phyloP scores from a whole-genome alignment of 2,113 vertebrate species.

The Myotis brandtii region DNA sequence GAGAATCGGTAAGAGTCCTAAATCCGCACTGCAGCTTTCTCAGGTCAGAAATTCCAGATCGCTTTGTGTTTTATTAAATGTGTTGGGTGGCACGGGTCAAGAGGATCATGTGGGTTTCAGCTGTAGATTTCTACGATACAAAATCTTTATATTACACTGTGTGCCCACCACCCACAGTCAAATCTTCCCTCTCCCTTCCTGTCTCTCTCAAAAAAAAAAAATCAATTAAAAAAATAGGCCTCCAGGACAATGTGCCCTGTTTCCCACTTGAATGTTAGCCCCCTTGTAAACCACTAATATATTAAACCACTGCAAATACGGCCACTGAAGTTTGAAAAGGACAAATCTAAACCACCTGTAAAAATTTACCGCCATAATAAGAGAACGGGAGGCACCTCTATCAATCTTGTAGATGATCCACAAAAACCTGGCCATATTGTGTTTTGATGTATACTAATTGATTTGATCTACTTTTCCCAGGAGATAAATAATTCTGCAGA shows the following conservation, averaged over 20 bases:
- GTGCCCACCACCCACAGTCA: too few relatives aligned
- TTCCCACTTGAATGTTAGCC: slow-evolving; percentile 57
- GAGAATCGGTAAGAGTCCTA: neutral
- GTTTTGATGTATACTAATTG: slow-evolving; percentile 60
- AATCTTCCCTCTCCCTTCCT: neutral
- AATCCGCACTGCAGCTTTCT: neutral
- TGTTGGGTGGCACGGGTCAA: too few relatives aligned
- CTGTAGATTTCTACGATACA: too few relatives aligned
- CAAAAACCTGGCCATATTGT: slow-evolving; percentile 60
- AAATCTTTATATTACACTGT: too few relatives aligned
- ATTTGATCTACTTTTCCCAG: slow-evolving; percentile 57
- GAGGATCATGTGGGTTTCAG: too few relatives aligned
- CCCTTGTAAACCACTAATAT: neutral
- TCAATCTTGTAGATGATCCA: slow-evolving; percentile 51
- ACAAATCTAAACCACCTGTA: slow-evolving; percentile 58
- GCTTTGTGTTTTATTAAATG: neutral
- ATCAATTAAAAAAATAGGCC: neutral
- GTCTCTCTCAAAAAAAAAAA: neutral
- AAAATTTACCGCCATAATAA: slow-evolving; percentile 54
- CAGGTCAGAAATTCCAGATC: slow-evolving; percentile 47
- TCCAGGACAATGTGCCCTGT: neutral
- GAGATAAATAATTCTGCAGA: slow-evolving; percentile 56
- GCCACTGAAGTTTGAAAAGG: slow-evolving; percentile 34
- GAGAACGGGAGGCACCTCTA: slow-evolving; percentile 28
- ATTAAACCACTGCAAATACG: slow-evolving; percentile 11